Percentiles rank a stretch among this genome's conserved stretches.
Conservation (phyloP, 2,888 invertebrate species). For the Clepsis dumicolana region DNA sequence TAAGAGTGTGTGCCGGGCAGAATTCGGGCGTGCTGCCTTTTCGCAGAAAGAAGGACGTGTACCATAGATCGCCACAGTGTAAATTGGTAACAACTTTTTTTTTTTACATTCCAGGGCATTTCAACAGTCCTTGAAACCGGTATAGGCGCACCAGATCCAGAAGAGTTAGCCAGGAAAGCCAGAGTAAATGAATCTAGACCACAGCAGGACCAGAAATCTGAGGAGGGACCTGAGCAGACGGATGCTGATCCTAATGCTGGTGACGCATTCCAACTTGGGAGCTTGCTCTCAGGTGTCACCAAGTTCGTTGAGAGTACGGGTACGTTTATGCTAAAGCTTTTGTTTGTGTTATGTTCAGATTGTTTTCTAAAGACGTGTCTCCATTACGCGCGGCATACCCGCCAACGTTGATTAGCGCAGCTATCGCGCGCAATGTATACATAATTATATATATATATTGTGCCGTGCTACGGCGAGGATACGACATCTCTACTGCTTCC, state of each 20-base stretch:
- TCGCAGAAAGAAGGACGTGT: too few species aligned
- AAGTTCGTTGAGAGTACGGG: constrained; percentile 90
- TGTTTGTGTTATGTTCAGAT: too few species aligned
- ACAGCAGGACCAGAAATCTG: constrained; percentile 52
- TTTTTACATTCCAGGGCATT: constrained; percentile 87
- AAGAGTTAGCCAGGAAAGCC: constrained; percentile 88
- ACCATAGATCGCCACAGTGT: too few species aligned
- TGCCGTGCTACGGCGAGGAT: too few species aligned
- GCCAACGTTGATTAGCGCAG: too few species aligned
- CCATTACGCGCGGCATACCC: too few species aligned
- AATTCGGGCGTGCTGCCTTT: too few species aligned
- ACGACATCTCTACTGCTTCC: too few species aligned
- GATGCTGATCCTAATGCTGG: constrained; percentile 50
- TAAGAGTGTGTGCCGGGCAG: too few species aligned
- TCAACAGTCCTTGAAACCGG: constrained; percentile 92
- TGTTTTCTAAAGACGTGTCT: too few species aligned
- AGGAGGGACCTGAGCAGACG: constrained; percentile 40
- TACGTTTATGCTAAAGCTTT: constrained; percentile 54
- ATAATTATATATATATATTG: too few species aligned
- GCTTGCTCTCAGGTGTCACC: constrained; percentile 89
- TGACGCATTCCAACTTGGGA: constrained; percentile 86
- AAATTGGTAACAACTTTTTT: neutral
- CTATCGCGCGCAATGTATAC: too few species aligned
- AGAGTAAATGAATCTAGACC: constrained; percentile 54
- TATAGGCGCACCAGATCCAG: constrained; percentile 94